phyloP scores from a whole-genome alignment of 1,140 invertebrate genomes.

The Steinernema khuongi region DNA sequence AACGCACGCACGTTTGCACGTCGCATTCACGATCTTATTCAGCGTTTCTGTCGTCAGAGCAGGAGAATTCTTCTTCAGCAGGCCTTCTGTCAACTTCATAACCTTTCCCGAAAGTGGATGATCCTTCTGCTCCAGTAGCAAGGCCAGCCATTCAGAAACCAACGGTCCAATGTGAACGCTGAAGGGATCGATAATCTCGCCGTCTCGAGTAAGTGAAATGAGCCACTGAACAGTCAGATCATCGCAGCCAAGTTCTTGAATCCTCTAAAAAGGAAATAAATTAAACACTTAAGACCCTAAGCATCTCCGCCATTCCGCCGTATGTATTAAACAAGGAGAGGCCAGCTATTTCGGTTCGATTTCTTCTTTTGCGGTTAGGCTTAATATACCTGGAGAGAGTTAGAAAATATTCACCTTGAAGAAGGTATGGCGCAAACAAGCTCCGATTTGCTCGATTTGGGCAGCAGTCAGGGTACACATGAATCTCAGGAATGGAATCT shows the following conservation, averaged over 20 bases:
- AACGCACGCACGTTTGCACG: background rate
- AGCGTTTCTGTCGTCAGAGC: background rate
- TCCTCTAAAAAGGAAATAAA: background rate
- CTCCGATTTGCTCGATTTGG: background rate
- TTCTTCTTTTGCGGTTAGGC: no score
- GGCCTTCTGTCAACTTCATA: background rate
- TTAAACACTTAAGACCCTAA: background rate
- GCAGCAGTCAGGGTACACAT: background rate
- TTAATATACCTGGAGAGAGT: no score
- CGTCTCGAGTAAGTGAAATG: background rate
- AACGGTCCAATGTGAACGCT: background rate
- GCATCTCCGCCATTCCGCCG: no score
- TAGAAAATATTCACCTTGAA: background rate
- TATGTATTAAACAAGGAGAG: no score
- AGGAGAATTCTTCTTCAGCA: background rate
- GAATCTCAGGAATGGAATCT: background rate
- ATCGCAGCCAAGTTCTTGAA: background rate
- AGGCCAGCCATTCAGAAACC: background rate
- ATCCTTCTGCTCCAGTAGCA: background rate
- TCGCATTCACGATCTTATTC: background rate
- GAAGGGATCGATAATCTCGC: conserved; percentile 4
- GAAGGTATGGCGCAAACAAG: background rate
- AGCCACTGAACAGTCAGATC: background rate
- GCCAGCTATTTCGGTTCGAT: background rate
- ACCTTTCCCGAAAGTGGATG: background rate